phyloP scores from a whole-genome alignment of 2,113 vertebrate genomes.

The Leptobrachium leishanense region DNA sequence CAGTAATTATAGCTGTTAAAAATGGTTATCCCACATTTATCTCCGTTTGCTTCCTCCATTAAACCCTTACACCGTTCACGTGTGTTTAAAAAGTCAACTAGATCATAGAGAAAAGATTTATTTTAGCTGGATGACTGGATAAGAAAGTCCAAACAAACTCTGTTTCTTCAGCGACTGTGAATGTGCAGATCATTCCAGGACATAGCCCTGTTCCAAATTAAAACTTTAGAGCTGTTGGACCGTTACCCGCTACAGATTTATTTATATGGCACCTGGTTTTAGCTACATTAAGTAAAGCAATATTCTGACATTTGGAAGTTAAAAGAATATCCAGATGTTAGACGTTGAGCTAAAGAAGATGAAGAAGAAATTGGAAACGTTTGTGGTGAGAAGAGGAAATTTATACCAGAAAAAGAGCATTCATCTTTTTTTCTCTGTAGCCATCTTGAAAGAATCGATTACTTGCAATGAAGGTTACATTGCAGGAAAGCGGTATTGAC shows the following conservation, averaged over 20 bases:
- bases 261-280: constrained; percentile 49
- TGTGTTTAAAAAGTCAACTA: constrained; percentile 17
- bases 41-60: constrained; percentile 15
- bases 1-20: not conserved
- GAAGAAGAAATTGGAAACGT: constrained; percentile 45
- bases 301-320: constrained; percentile 47
- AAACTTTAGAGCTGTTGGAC: constrained; percentile 40
- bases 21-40: constrained; percentile 9
- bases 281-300: constrained; percentile 49
- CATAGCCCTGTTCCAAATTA: constrained; percentile 45
- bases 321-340: constrained; percentile 47
- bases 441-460: constrained; percentile 19
- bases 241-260: constrained; percentile 40
- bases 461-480: constrained; percentile 29
- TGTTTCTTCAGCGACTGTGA: not conserved
- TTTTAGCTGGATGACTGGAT: constrained; percentile 28
- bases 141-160: constrained; percentile 30
- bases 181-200: constrained; percentile 44
- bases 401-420: constrained; percentile 42
- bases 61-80: not conserved
- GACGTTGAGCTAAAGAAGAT: constrained; percentile 40
- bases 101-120: constrained; percentile 35
- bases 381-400: constrained; percentile 48
- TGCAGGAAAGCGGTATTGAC: not conserved
- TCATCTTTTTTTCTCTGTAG: constrained; percentile 28